phyloP scores from a whole-genome alignment of 2,888 invertebrate genomes.

The Pseudococcus jackbeardsleyi region DNA sequence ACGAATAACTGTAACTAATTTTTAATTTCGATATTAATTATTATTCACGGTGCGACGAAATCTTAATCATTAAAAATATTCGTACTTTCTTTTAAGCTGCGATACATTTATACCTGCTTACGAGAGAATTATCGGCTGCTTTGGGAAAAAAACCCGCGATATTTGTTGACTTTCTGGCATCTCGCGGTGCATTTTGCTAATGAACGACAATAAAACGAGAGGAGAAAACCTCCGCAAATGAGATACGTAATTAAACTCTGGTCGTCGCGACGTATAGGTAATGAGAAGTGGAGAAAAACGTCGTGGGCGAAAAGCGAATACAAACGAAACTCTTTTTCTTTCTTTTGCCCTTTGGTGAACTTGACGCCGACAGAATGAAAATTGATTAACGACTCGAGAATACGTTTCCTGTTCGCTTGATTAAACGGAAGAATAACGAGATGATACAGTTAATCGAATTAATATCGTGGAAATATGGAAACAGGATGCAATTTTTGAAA shows the following conservation, averaged over 20 bases:
- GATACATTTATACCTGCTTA: too few relatives aligned
- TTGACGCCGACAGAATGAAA: background rate
- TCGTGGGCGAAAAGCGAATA: conserved; percentile 20
- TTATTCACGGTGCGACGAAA: background rate
- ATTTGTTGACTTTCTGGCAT: background rate
- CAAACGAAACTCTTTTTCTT: background rate
- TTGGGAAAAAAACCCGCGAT: background rate
- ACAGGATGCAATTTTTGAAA: conserved; percentile 27
- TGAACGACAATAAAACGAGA: background rate
- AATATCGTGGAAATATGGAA: conserved; percentile 20
- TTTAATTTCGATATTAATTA: conserved; percentile 29
- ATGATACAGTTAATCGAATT: conserved; percentile 27
- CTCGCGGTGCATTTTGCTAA: background rate
- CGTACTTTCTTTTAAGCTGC: conserved; percentile 8
- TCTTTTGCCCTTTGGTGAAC: conserved; percentile 24
- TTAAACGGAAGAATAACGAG: conserved; percentile 42
- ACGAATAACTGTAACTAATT: conserved; percentile 14
- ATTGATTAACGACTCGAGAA: conserved; percentile 1
- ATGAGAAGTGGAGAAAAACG: background rate
- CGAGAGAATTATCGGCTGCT: background rate
- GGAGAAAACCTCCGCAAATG: background rate
- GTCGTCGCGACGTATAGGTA: background rate
- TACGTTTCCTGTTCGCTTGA: conserved; percentile 41
- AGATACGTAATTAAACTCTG: conserved; percentile 13
- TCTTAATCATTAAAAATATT: background rate